phyloP scores from a whole-genome alignment of 2,797 vertebrate species.

The Acipenser ruthenus region DNA sequence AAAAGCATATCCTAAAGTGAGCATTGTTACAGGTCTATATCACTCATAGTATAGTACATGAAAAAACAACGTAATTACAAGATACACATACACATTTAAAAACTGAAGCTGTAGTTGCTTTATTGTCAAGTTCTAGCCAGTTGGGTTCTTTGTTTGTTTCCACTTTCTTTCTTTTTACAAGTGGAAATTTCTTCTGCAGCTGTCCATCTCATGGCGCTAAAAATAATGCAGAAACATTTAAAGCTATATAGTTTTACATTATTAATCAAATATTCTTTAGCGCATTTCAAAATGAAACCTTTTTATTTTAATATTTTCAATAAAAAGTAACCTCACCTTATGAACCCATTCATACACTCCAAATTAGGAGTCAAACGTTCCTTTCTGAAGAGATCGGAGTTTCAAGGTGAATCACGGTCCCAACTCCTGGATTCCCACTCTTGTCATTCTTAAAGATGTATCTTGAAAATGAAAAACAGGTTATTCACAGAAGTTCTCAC shows the following conservation, averaged over 20 bases:
- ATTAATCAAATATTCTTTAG: background rate
- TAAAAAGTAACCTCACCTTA: conserved; percentile 65
- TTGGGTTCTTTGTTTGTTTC: background rate
- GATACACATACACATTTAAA: no score
- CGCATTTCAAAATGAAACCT: background rate
- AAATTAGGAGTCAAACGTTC: conserved; percentile 95
- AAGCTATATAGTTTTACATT: background rate
- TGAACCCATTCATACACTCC: conserved; percentile 97
- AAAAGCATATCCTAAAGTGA: no score
- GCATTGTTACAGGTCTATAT: no score
- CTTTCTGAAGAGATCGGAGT: conserved; percentile 91
- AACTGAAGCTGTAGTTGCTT: conserved; percentile 29
- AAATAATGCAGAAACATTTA: conserved; percentile 24
- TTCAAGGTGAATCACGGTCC: conserved; percentile 96
- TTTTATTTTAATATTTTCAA: background rate
- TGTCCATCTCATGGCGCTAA: conserved; percentile 96
- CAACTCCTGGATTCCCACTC: conserved; percentile 93
- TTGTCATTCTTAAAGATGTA: conserved; percentile 98
- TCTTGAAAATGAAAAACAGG: conserved; percentile 44
- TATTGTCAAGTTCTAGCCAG: conserved; percentile 24
- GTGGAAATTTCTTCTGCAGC: conserved; percentile 91
- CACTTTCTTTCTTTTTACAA: conserved; percentile 51
- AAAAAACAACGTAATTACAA: no score
- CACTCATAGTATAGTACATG: no score
- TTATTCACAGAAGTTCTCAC: background rate